Evolutionary conservation across 2,113 vertebrate species (phyloP).

Genomic region (Atrichornis clamosus): DNA sequence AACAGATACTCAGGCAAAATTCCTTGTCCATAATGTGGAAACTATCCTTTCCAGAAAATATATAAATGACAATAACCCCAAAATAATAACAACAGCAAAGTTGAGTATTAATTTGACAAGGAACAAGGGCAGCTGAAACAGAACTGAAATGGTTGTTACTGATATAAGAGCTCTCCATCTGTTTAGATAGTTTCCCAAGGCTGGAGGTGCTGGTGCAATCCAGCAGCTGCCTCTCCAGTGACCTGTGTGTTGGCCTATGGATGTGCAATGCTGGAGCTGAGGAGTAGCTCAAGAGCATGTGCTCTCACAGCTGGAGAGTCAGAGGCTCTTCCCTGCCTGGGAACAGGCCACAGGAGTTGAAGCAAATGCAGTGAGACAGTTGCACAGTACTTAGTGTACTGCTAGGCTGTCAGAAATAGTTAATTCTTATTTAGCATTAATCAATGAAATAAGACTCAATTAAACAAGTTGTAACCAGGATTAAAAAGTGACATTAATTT

Average conservation of each 20-base stretch:
- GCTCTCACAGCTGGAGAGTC: neutral
- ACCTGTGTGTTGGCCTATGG: neutral
- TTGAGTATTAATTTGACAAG: neutral
- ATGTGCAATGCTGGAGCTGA: neutral
- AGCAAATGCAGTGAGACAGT: neutral
- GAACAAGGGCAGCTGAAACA: neutral
- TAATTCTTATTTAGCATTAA: neutral
- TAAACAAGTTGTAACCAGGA: neutral
- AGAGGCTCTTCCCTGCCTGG: neutral
- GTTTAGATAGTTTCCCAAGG: neutral
- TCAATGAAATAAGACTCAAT: neutral
- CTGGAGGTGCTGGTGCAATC: neutral
- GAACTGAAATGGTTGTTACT: neutral
- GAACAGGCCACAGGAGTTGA: neutral
- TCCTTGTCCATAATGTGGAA: neutral
- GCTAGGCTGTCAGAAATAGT: neutral
- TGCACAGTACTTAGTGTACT: neutral
- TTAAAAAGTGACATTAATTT: neutral
- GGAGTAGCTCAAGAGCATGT: neutral
- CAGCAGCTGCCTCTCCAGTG: neutral
- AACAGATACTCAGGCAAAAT: constrained; percentile 10
- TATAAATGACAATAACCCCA: neutral
- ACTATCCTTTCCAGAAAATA: neutral
- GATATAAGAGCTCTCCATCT: neutral
- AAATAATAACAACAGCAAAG: neutral